phyloP scores from a whole-genome alignment of 2,113 vertebrate genomes.

The Struthidea cinerea region DNA sequence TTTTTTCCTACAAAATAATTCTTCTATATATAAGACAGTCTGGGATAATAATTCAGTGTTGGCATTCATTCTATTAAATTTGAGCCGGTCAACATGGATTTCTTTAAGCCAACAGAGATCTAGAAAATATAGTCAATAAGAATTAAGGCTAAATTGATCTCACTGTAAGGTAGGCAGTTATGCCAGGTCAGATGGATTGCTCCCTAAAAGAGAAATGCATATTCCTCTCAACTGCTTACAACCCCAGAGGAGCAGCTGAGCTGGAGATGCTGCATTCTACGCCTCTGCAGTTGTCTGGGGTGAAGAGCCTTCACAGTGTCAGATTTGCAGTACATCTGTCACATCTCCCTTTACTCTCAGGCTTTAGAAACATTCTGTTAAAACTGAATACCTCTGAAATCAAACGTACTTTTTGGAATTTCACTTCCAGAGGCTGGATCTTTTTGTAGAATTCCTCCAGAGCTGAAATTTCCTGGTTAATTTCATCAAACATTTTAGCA shows the following conservation, averaged over 20 bases:
- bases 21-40: neutral
- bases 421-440: neutral
- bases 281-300: neutral
- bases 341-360: neutral
- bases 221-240: neutral
- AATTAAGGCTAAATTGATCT: neutral
- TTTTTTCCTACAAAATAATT: neutral
- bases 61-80: neutral
- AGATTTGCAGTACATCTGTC: neutral
- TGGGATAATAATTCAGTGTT: neutral
- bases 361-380: neutral
- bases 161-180: neutral
- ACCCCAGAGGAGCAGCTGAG: neutral
- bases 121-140: neutral
- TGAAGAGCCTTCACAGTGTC: neutral
- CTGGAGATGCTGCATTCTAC: neutral
- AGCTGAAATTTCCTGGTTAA: neutral
- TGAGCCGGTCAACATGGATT: neutral
- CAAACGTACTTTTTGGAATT: neutral
- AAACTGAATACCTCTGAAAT: neutral
- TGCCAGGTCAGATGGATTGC: neutral
- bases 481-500: neutral
- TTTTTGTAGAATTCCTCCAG: neutral
- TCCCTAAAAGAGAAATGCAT: neutral
- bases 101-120: neutral